These are phyloP conservation scores for Lacerta bilineata DNA, from an alignment of 2,797 vertebrate genomes.

Conservation along the genomic window DNA sequence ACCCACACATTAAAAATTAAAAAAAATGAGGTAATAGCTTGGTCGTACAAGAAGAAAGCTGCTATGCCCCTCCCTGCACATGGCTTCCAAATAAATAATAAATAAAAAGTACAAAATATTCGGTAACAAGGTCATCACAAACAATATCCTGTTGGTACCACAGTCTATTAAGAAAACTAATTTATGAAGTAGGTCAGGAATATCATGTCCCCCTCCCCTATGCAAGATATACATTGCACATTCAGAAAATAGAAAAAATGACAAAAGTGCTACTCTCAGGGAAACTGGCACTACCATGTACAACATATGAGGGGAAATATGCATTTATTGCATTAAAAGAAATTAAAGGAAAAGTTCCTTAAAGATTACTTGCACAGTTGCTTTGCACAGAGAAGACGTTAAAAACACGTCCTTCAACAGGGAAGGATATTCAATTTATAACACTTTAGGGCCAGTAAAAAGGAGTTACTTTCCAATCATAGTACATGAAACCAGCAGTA, in stretches of 20 bases:
- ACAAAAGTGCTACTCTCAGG: neutral
- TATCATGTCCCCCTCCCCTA: neutral
- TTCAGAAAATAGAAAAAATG: neutral
- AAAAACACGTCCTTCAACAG: neutral
- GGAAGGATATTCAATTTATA: neutral
- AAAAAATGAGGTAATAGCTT: no score
- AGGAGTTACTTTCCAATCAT: neutral
- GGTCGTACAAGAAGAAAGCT: no score
- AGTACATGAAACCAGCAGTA: neutral
- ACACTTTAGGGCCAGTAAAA: no score
- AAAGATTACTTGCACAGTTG: neutral
- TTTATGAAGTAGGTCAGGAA: neutral
- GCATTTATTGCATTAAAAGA: neutral
- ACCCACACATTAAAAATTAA: no score
- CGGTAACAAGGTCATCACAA: neutral
- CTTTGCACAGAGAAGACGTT: neutral
- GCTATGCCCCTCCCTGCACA: neutral
- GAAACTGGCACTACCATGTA: neutral
- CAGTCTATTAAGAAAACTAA: neutral
- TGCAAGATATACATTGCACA: neutral
- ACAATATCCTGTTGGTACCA: neutral
- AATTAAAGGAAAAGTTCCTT: neutral
- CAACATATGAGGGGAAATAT: neutral
- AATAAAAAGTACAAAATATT: no score
- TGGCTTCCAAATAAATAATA: no score